Base-by-base conservation (phyloP, 2,113 vertebrate species). In the Sturnira hondurensis region DNA sequence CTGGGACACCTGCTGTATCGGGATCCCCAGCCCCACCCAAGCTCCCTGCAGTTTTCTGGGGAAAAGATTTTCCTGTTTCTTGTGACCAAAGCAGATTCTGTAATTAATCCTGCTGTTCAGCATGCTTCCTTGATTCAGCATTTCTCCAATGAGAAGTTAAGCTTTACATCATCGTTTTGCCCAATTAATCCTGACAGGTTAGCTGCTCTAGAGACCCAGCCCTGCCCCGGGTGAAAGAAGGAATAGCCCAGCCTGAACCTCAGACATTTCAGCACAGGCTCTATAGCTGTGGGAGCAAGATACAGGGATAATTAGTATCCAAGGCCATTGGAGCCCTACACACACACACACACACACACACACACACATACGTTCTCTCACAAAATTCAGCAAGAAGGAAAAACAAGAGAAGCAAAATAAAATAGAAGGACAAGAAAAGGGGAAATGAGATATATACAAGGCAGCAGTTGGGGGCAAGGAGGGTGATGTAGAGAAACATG, bases 141-240 rank as follows among this genome's bases (percentile, higher is more conserved):
- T 45, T 96, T 98, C 78, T 96, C 77, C 82, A 92, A 31, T 1
- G 58, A 91, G 94, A 96, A 50, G 88, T 94, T 97, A 90, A 93
- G 95, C 73, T 65, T 98, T 87, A 95, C 96, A 94, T 96, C 97
- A 97, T 97, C 63, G n/a, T 93, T 97, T 95, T 86, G 67, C 74
- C 93, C 86, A 97, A 93, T 97, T 97, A 97, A 96, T 94, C 43
- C 87, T 67, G 73, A 68, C 86, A 82, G 38, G 63, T 86, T 50
- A 92, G 70, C 76, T 54, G 24, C 71, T n/a, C 19, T 38, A 47
- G 94, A 67, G 77, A 68, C 95, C 88, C 91, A 84, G 24, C 96
- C 94, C 96, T 95, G 56, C 73, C 85, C 15, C 15, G 2, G 71
- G 88, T 94, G 81, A 88, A 71, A 93, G 73, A 95, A 68, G 85